Percentiles rank a stretch among this genome's conserved stretches.
phyloP scores from a whole-genome alignment of 2,113 vertebrate species.

The Megaceryle maxima region DNA sequence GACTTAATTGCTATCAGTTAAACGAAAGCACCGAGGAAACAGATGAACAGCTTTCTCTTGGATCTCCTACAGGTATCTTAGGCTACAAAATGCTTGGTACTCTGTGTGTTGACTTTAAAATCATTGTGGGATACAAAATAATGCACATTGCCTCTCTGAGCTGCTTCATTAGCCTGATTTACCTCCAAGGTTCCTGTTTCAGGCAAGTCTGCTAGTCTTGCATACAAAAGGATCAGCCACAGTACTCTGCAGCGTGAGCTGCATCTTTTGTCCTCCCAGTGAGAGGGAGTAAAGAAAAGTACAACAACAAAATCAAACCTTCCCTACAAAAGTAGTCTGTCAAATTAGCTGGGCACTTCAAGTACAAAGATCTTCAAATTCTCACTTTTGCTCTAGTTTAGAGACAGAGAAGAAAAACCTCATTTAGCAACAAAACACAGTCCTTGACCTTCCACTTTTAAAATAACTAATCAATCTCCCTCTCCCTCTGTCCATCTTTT shows the following conservation, averaged over 20 bases:
- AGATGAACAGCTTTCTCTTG: slow-evolving; percentile 34
- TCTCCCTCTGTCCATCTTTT: not conserved
- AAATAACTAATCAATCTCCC: slow-evolving; percentile 31
- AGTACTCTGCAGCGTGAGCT: not conserved
- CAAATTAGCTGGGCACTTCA: slow-evolving; percentile 55
- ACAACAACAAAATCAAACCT: slow-evolving; percentile 46
- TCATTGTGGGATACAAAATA: slow-evolving; percentile 55
- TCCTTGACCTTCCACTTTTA: slow-evolving; percentile 5
- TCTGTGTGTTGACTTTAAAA: slow-evolving; percentile 55
- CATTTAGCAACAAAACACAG: slow-evolving; percentile 37
- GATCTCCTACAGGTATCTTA: slow-evolving; percentile 30
- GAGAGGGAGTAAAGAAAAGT: slow-evolving; percentile 1
- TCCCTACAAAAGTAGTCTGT: slow-evolving; percentile 19
- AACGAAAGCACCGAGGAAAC: slow-evolving; percentile 12
- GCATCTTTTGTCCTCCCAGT: slow-evolving; percentile 49
- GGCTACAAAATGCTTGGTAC: slow-evolving; percentile 30
- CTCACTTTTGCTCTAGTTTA: slow-evolving; percentile 12
- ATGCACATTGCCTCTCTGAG: slow-evolving; percentile 27
- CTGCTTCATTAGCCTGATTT: slow-evolving; percentile 73
- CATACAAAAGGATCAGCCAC: slow-evolving; percentile 43
- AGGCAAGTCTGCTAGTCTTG: slow-evolving; percentile 56
- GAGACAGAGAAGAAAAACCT: slow-evolving; percentile 8
- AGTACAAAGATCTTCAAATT: slow-evolving; percentile 43
- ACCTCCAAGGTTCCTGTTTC: slow-evolving; percentile 60
- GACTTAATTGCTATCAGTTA: slow-evolving; percentile 48